A percentile compares a stretch with the other conserved stretches of the same genome.
Evolutionary conservation across 2,113 vertebrate species (phyloP).

Genomic region (Lota lota): DNA sequence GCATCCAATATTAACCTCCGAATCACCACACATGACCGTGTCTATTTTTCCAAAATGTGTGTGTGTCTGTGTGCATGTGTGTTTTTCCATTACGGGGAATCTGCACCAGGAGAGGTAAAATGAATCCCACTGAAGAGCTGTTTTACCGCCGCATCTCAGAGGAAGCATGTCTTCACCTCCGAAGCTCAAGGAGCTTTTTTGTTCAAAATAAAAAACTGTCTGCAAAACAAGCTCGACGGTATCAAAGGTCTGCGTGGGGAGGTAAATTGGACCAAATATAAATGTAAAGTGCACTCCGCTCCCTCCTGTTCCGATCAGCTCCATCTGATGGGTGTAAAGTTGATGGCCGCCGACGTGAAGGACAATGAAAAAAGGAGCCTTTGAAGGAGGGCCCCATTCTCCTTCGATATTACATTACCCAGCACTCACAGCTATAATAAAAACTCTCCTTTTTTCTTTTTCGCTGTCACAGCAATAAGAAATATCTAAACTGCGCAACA

Average conservation of each 20-base stretch:
- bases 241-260: constrained; percentile 10
- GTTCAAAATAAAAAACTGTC: not conserved
- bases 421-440: constrained; percentile 51
- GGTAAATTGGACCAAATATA: constrained; percentile 39
- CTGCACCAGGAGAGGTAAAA: constrained; percentile 8
- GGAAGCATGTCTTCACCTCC: constrained; percentile 20
- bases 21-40: constrained; percentile 2
- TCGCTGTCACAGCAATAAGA: constrained; percentile 46
- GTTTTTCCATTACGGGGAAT: constrained; percentile 30
- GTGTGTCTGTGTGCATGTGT: too few species aligned
- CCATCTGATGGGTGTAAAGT: constrained; percentile 46
- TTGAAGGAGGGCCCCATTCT: constrained; percentile 34
- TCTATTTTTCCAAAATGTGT: constrained; percentile 12
- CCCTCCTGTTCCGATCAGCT: constrained; percentile 20
- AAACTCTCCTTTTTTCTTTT: constrained; percentile 37
- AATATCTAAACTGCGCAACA: constrained; percentile 33
- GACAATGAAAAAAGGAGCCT: constrained; percentile 39
- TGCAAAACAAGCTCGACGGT: constrained; percentile 29
- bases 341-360: constrained; percentile 48
- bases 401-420: constrained; percentile 55
- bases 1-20: constrained; percentile 18
- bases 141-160: constrained; percentile 13
- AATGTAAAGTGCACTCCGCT: constrained; percentile 49
- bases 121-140: too few species aligned
- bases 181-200: constrained; percentile 36